Percentiles rank a stretch among this genome's conserved stretches.
phyloP scores from a whole-genome alignment of 1,140 invertebrate genomes.

The Panagrolaimus sp. region DNA sequence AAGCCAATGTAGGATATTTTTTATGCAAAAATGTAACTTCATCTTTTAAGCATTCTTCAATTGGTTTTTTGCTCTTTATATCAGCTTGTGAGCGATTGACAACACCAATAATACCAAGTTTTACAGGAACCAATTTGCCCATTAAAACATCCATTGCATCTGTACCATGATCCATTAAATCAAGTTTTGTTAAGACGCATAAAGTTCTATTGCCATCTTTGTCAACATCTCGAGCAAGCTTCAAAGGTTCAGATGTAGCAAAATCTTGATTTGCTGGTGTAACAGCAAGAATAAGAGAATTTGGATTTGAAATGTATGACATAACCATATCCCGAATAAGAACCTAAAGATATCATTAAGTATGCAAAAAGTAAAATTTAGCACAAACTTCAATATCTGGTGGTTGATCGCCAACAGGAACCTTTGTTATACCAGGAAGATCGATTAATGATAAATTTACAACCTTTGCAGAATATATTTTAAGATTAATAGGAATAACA shows the following conservation, averaged over 20 bases:
- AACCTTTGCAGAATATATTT: constrained; percentile 83
- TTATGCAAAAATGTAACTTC: constrained; percentile 85
- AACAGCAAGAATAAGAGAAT: constrained; percentile 70
- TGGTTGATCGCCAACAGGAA: constrained; percentile 66
- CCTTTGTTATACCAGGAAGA: constrained; percentile 95
- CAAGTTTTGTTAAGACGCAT: constrained; percentile 94
- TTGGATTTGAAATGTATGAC: constrained; percentile 64
- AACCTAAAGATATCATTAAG: constrained; percentile 28
- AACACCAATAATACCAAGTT: constrained; percentile 93
- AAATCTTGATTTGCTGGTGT: constrained; percentile 93
- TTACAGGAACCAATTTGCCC: constrained; percentile 93
- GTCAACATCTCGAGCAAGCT: constrained; percentile 87
- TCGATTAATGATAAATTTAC: constrained; percentile 86
- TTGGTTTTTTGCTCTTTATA: constrained; percentile 82
- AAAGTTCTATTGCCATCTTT: constrained; percentile 84
- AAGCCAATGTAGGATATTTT: constrained; percentile 93
- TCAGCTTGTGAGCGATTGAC: constrained; percentile 96
- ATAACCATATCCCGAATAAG: constrained; percentile 64
- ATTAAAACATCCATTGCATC: constrained; percentile 97
- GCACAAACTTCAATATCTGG: constrained; percentile 62
- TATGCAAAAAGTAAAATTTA: constrained; percentile 68
- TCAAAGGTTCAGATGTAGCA: constrained; percentile 89
- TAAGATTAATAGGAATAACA: constrained; percentile 87
- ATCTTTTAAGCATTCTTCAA: constrained; percentile 82
- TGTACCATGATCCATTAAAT: constrained; percentile 96